Evolutionary conservation across 2,888 invertebrate genomes (phyloP).

Genomic region (Protonemura montana): DNA sequence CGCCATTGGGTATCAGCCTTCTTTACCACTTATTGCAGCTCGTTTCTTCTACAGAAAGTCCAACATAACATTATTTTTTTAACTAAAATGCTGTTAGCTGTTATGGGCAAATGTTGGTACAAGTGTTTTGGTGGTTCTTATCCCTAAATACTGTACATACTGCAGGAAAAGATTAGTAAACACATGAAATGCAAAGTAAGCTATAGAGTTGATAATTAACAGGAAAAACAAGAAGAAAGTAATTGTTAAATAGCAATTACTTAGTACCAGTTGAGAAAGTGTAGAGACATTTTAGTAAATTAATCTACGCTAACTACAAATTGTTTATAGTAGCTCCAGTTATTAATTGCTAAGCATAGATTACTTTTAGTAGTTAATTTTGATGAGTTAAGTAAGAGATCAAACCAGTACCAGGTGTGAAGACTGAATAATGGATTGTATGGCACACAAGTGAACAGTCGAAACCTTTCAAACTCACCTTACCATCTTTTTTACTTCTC

Average conservation of each 20-base stretch:
- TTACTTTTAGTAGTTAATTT: not conserved
- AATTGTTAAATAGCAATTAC: not conserved
- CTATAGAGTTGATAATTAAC: not conserved
- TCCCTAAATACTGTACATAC: no score
- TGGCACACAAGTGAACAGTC: not conserved
- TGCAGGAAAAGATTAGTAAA: not conserved
- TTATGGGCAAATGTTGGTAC: no score
- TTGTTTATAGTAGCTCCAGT: not conserved
- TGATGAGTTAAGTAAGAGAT: not conserved
- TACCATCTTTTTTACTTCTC: constrained; percentile 44
- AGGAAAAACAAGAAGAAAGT: constrained; percentile 17
- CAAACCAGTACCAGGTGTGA: not conserved
- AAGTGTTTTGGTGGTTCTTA: no score
- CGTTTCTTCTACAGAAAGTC: no score
- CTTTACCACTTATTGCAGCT: no score
- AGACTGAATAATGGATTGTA: not conserved
- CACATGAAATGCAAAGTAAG: not conserved
- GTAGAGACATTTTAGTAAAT: not conserved
- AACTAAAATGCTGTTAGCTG: no score
- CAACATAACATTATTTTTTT: no score
- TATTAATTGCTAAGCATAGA: not conserved
- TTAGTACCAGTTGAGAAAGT: not conserved
- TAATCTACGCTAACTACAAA: not conserved
- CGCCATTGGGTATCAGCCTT: no score
- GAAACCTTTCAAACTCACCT: constrained; percentile 45